Percentiles rank a stretch among this genome's conserved stretches.
These are phyloP conservation scores for Drosophila tanythrix DNA, from an alignment of 2,888 invertebrate species.

Conservation along the genomic window DNA sequence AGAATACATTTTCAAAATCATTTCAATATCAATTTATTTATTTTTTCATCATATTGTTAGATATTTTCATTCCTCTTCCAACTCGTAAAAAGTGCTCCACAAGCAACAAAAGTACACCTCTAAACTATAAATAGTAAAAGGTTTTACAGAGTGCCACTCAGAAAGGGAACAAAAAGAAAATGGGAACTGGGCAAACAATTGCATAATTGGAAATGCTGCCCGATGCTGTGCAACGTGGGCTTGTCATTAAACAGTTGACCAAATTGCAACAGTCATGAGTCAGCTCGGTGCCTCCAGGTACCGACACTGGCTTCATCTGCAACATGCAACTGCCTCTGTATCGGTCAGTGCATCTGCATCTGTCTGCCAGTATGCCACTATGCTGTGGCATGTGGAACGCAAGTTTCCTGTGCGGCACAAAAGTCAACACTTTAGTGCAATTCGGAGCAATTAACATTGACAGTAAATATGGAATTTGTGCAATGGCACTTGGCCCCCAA, in stretches of 20 bases:
- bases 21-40: neutral
- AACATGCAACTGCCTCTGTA: neutral
- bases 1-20: neutral
- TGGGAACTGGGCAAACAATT: constrained; percentile 43
- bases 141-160: constrained; percentile 31
- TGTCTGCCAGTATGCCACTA: neutral
- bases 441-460: constrained; percentile 78
- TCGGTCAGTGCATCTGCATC: neutral
- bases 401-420: constrained; percentile 68
- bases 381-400: constrained; percentile 56
- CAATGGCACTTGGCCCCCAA: constrained; percentile 51
- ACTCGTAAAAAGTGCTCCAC: neutral
- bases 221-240: constrained; percentile 34
- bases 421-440: constrained; percentile 79
- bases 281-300: constrained; percentile 5
- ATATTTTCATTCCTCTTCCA: neutral
- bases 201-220: constrained; percentile 60
- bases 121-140: constrained; percentile 19
- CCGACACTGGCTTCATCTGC: neutral
- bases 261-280: constrained; percentile 52
- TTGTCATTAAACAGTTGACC: constrained; percentile 58
- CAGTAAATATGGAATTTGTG: constrained; percentile 79
- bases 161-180: neutral
- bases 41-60: neutral
- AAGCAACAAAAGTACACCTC: neutral